phyloP scores from a whole-genome alignment of 2,888 invertebrate genomes.

The Sinopyrophorus schimmeli region DNA sequence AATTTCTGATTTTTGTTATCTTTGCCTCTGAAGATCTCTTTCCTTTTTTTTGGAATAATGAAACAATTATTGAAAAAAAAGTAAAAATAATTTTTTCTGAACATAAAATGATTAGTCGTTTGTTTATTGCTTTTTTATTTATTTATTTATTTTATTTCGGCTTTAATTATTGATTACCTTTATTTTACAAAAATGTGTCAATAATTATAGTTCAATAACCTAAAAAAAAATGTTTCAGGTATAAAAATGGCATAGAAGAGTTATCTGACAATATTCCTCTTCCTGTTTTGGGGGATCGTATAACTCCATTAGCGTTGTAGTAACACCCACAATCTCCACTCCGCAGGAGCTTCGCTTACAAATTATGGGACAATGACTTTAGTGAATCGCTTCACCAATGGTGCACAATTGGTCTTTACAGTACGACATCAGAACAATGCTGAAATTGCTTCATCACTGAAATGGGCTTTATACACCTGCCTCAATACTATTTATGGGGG shows the following conservation, averaged over 20 bases:
- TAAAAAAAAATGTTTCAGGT: too few relatives aligned
- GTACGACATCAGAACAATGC: constrained; percentile 20
- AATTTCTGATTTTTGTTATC: too few relatives aligned
- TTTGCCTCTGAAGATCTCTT: too few relatives aligned
- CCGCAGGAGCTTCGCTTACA: constrained; percentile 27
- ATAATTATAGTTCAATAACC: too few relatives aligned
- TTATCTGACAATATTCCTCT: constrained; percentile 19
- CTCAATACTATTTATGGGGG: constrained; percentile 18
- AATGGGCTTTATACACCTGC: constrained; percentile 22
- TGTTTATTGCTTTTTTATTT: too few relatives aligned
- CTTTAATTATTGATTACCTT: too few relatives aligned
- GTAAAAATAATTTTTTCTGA: too few relatives aligned
- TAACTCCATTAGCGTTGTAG: constrained; percentile 27
- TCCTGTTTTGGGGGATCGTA: constrained; percentile 19
- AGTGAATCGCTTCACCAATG: constrained; percentile 24
- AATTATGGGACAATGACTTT: constrained; percentile 31
- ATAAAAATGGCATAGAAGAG: constrained; percentile 25
- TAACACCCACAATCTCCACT: constrained; percentile 28
- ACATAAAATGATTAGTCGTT: too few relatives aligned
- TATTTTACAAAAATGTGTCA: too few relatives aligned
- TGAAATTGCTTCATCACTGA: constrained; percentile 17
- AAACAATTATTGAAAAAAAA: too few relatives aligned
- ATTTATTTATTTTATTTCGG: too few relatives aligned
- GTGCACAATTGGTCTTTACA: constrained; percentile 25
- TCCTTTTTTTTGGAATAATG: too few relatives aligned